Evolutionary conservation across 2,888 invertebrate species (phyloP), one percentile per base, ranked within the genome.

Genomic region (Athrips mouffetella): DNA sequence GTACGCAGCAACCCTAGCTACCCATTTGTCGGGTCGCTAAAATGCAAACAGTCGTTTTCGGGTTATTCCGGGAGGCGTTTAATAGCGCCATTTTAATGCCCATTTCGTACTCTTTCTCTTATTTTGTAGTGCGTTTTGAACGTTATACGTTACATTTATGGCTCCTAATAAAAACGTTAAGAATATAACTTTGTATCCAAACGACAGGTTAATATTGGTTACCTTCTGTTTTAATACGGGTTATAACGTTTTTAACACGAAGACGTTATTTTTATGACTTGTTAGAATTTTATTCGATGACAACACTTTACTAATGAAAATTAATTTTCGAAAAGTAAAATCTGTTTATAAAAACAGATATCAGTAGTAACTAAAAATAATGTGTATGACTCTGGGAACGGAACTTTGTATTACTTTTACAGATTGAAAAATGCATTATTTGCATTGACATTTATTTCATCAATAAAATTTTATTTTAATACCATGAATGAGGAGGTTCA

Each of bases 31-130:
- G 60, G 57, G 51, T 52, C 50, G 63, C 64, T 58, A 62, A 66
- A 70, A 72, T 64, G 68, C 66, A 66, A 73, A 72, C 73, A 70
- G 64, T 68, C 70, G 64, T 73, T 78, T 71, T 70, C 63, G 65
- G 72, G 67, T 65, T 79, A 76, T 78, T 77, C 76, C 68, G 70
- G 72, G 65, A 73, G 73, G 71, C 67, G 71, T 73, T 78, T 80
- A 80, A 82, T 77, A 73, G 67, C 57, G 65, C 65, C 66, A 66
- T 70, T 80, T 80, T 77, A 79, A 80, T 72, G 65, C 63, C 63
- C 76, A 66, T 80, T 81, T 76, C 77, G 70, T 67, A 29, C 11
- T 27, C 42, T 42, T 29, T 37, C 37, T 37, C 18, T 37, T 37
- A 20, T 37, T 41, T 42, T 42, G 31, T 31, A 44, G n/a, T n/a